Evolutionary conservation across 2,888 invertebrate species (phyloP).

Genomic region (Oligia strigilis): DNA sequence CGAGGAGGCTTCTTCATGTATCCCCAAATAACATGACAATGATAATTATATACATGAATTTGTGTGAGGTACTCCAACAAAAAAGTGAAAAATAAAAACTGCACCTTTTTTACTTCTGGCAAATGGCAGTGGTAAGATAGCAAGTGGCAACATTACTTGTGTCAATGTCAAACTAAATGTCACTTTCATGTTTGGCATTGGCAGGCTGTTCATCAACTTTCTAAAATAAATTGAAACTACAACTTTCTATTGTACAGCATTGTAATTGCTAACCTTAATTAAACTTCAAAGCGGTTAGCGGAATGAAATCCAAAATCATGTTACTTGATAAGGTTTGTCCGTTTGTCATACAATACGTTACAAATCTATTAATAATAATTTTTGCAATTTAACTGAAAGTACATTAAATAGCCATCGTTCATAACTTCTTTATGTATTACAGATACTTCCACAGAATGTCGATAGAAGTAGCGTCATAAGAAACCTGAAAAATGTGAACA

Average conservation of each 20-base stretch:
- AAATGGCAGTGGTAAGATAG: not conserved
- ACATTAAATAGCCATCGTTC: not conserved
- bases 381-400: not conserved
- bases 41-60: too few species aligned
- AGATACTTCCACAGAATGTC: constrained; percentile 69
- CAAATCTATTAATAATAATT: not conserved
- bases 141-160: constrained; percentile 3
- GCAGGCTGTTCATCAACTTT: constrained; percentile 49
- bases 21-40: too few species aligned
- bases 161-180: constrained; percentile 15
- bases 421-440: constrained; percentile 55
- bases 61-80: not conserved
- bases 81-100: not conserved
- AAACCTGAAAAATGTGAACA: constrained; percentile 70
- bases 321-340: constrained; percentile 71
- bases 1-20: too few species aligned
- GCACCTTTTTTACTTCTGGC: not conserved
- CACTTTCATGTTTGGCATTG: constrained; percentile 21
- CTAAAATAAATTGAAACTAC: constrained; percentile 48
- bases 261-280: constrained; percentile 42
- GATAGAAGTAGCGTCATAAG: constrained; percentile 63
- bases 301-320: constrained; percentile 64
- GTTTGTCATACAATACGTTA: constrained; percentile 4
- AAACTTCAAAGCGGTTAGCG: constrained; percentile 18
- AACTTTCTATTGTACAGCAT: constrained; percentile 50